Evolutionary conservation across 2,113 vertebrate genomes (phyloP), one percentile per base, ranked within the genome.

Genomic region (Macheiramphus alcinus): DNA sequence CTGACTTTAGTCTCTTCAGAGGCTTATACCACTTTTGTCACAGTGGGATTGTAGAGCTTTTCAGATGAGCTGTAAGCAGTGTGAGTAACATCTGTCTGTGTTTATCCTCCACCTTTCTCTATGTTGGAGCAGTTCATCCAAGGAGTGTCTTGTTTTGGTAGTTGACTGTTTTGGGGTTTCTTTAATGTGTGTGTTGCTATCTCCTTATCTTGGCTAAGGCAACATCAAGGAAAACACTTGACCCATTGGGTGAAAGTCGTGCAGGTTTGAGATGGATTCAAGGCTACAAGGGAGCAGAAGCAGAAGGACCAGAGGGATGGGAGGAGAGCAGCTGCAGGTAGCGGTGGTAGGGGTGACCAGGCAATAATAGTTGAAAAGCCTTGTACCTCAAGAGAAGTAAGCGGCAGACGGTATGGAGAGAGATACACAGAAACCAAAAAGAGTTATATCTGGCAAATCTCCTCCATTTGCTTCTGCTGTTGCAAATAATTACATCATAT

Each of bases 1-100:
- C 56, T 36, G 71, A 0, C 62, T 45, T 61, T 1, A 0, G 11
- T 5, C 70, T 45, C 38, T 10, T 5, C 3, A 3, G 70, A 11
- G 70, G 7, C 25, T 70, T 17, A 1, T 18, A 3, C 42, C 5
- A 3, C 15, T 71, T 16, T 4, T 71, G 50, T 32, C 62, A 0
- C 36, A 0, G 20, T 32, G 80, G 52, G 84, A 2, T 13, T 47
- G 53, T 14, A 29, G 58, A 52, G 68, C 34, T 48, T 36, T 56
- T n/a, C 59, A 36, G 63, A 9, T 0, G 4, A 45, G 78, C 85
- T 40, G 0, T 13, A 19, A 16, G 87, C 0, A 3, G 38, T 11
- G 55, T 56, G 66, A 86, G 75, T 26, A 52, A 45, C n/a, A 1
- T 40, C 59, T 32, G 59, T 19, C 62, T 29, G 87, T 74, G 78